These are phyloP conservation scores for Anneissia japonica DNA, from an alignment of 35 echinoderm and acorn worm genomes.

Conservation along the genomic window DNA sequence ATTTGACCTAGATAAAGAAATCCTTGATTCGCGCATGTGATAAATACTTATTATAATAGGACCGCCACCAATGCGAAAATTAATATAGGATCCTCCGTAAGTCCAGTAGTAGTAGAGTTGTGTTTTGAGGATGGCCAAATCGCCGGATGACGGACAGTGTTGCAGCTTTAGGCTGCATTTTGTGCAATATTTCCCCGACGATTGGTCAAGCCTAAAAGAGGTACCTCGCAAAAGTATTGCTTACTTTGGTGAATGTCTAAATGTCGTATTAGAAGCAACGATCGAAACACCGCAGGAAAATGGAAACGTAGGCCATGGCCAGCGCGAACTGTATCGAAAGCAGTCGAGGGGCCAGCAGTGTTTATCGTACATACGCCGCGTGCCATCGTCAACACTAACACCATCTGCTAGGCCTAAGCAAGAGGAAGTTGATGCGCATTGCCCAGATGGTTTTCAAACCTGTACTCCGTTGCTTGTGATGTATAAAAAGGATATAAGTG, in stretches of 20 bases:
- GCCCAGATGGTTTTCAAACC: background rate
- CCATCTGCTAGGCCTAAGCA: background rate
- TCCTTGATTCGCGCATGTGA: too few relatives aligned
- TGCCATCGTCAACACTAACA: background rate
- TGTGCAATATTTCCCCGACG: background rate
- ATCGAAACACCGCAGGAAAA: background rate
- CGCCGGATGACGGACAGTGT: background rate
- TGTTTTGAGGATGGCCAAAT: background rate
- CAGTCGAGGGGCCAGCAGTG: background rate
- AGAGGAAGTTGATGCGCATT: background rate
- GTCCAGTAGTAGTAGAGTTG: too few relatives aligned
- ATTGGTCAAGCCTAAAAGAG: background rate
- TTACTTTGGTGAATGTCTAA: background rate
- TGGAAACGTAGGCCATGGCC: background rate
- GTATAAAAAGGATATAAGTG: background rate
- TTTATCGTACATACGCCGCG: background rate
- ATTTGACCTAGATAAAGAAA: too few relatives aligned
- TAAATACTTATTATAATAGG: too few relatives aligned
- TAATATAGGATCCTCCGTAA: too few relatives aligned
- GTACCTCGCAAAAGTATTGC: background rate
- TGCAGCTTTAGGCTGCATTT: background rate
- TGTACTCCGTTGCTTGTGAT: background rate
- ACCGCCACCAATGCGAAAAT: too few relatives aligned
- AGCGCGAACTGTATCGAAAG: background rate
- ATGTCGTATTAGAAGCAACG: background rate